phyloP scores from a whole-genome alignment of 1,140 invertebrate species.

The Dendroctonus valens region DNA sequence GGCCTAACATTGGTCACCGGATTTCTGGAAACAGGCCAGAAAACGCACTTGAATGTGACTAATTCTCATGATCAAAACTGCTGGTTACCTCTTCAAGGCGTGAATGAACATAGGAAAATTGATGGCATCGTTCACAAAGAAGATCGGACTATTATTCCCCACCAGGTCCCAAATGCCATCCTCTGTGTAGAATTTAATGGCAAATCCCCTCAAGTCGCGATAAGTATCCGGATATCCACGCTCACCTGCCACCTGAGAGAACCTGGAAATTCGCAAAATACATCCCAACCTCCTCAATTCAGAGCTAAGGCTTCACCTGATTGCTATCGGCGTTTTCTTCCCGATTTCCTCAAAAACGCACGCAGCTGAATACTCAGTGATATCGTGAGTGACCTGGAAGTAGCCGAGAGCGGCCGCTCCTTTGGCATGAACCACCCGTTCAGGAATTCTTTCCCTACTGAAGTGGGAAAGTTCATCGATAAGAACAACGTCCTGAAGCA shows the following conservation, averaged over 20 bases:
- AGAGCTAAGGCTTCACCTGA: conserved; percentile 56
- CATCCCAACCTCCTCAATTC: background rate
- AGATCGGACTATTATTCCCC: conserved; percentile 89
- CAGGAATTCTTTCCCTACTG: conserved; percentile 92
- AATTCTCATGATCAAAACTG: background rate
- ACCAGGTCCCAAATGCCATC: conserved; percentile 77
- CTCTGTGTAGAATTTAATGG: conserved; percentile 68
- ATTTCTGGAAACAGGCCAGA: conserved; percentile 54
- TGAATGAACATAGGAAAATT: conserved; percentile 83
- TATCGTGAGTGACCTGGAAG: conserved; percentile 88
- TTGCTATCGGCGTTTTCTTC: conserved; percentile 75
- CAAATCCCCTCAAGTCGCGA: conserved; percentile 84
- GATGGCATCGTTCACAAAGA: conserved; percentile 84
- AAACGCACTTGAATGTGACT: conserved; percentile 1
- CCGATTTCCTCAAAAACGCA: conserved; percentile 77
- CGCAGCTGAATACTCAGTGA: conserved; percentile 76
- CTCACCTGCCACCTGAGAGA: conserved; percentile 30
- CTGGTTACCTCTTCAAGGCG: conserved; percentile 69
- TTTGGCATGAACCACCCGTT: conserved; percentile 97
- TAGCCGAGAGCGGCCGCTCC: conserved; percentile 96
- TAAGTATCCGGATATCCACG: conserved; percentile 75
- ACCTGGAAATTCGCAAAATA: conserved; percentile 18
- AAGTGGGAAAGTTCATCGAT: conserved; percentile 95
- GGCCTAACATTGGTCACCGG: conserved; percentile 78
- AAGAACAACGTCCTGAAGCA: conserved; percentile 87